phyloP scores from a whole-genome alignment of 23 tunicate genomes.

The Oikopleura dioica region DNA sequence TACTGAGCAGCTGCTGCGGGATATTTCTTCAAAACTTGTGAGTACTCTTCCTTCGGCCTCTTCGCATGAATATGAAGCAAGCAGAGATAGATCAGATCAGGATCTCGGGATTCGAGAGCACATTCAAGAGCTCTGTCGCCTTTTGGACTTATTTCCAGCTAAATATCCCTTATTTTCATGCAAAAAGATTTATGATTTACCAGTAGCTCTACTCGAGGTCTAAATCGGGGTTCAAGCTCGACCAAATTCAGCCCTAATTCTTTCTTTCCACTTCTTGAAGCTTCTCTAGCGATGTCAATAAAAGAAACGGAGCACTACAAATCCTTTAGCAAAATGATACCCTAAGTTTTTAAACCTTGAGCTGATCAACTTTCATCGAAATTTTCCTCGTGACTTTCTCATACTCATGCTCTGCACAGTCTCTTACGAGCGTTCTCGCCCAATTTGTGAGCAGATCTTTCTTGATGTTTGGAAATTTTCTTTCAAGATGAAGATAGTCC shows the following conservation, averaged over 20 bases:
- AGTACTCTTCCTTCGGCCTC: background rate
- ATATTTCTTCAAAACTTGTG: background rate
- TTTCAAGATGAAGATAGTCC: background rate
- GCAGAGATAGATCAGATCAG: background rate
- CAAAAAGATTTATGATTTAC: too few relatives aligned
- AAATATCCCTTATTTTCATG: too few relatives aligned
- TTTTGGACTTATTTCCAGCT: background rate
- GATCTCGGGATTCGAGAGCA: background rate
- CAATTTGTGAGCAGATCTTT: background rate
- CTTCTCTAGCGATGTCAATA: background rate
- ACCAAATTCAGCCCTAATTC: background rate
- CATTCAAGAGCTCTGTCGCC: background rate
- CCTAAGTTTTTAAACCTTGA: background rate
- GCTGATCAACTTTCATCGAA: background rate
- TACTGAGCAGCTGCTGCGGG: background rate
- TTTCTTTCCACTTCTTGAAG: background rate
- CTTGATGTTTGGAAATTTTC: background rate
- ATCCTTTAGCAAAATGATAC: background rate
- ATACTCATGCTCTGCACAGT: background rate
- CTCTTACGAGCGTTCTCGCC: background rate
- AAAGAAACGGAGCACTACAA: background rate
- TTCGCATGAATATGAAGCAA: background rate
- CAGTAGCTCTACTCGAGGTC: background rate
- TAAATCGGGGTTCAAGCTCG: background rate
- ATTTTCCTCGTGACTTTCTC: background rate